These are phyloP conservation scores for Aldabrachelys gigantea DNA, from an alignment of 2,113 vertebrate genomes.

Conservation along the genomic window DNA sequence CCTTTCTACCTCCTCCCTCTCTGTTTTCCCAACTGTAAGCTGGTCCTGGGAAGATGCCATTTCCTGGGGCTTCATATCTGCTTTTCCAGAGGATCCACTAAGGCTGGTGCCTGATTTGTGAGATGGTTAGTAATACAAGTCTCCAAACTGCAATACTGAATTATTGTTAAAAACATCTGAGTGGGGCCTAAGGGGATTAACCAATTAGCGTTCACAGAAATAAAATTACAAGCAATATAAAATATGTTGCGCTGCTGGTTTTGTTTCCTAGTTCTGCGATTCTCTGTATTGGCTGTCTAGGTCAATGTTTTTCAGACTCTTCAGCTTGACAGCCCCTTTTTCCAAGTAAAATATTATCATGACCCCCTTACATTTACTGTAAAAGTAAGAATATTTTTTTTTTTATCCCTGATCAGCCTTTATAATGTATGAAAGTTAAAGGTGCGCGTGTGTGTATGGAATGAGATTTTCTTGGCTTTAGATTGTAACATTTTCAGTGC, in stretches of 20 bases:
- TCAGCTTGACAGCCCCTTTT: not conserved
- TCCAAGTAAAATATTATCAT: not conserved
- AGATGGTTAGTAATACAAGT: not conserved
- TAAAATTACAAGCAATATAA: not conserved
- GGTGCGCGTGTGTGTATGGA: not conserved
- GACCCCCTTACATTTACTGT: not conserved
- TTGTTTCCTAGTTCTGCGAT: not conserved
- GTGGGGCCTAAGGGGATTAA: not conserved
- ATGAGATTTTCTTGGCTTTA: not conserved
- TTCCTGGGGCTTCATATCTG: not conserved
- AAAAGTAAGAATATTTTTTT: not conserved
- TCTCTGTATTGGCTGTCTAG: not conserved
- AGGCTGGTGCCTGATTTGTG: not conserved
- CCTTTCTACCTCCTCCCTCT: not conserved
- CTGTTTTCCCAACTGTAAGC: not conserved
- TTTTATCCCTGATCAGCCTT: not conserved
- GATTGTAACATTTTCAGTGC: accelerated
- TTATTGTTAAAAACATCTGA: not conserved
- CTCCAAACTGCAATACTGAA: not conserved
- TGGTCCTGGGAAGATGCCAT: not conserved
- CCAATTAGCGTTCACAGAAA: not conserved
- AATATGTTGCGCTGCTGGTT: not conserved
- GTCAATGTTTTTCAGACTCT: not conserved
- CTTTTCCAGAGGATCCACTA: accelerated
- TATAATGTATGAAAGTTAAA: not conserved